Evolutionary conservation across 2,797 vertebrate species (phyloP).

Genomic region (Gastrophryne carolinensis): DNA sequence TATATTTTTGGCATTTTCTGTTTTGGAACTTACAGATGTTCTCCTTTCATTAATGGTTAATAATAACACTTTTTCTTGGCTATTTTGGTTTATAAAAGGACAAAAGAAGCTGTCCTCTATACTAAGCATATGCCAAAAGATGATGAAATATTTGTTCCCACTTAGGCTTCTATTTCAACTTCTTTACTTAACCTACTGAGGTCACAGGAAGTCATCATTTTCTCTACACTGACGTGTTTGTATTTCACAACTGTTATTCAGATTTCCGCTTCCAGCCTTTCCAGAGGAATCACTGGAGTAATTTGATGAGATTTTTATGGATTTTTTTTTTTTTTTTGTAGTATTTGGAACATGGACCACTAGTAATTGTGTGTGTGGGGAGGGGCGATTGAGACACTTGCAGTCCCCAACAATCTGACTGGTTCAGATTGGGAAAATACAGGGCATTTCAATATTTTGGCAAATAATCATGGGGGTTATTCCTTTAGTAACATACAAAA

Average conservation of each 20-base stretch:
- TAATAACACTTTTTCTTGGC: conserved; percentile 11
- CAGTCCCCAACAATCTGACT: too few species aligned
- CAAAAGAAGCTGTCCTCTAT: conserved; percentile 1
- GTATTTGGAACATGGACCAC: too few species aligned
- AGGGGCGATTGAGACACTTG: too few species aligned
- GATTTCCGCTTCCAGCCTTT: not conserved
- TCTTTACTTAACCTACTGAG: conserved; percentile 7
- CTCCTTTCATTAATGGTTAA: not conserved
- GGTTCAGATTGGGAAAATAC: too few species aligned
- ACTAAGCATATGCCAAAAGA: conserved; percentile 5
- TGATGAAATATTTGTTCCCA: conserved; percentile 36
- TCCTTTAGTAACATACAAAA: too few species aligned
- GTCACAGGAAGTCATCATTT: conserved; percentile 41
- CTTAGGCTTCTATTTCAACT: conserved; percentile 22
- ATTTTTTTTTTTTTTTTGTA: too few species aligned
- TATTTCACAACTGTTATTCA: not conserved
- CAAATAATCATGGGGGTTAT: too few species aligned
- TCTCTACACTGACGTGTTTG: conserved; percentile 9
- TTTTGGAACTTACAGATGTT: not conserved
- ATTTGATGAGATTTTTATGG: too few species aligned
- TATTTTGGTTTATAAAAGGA: conserved; percentile 15
- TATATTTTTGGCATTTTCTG: not conserved
- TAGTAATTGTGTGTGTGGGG: too few species aligned
- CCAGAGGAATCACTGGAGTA: too few species aligned
- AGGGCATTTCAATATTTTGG: too few species aligned